Conservation (phyloP, 2,113 vertebrate genomes). For the Oostethus manadensis region DNA sequence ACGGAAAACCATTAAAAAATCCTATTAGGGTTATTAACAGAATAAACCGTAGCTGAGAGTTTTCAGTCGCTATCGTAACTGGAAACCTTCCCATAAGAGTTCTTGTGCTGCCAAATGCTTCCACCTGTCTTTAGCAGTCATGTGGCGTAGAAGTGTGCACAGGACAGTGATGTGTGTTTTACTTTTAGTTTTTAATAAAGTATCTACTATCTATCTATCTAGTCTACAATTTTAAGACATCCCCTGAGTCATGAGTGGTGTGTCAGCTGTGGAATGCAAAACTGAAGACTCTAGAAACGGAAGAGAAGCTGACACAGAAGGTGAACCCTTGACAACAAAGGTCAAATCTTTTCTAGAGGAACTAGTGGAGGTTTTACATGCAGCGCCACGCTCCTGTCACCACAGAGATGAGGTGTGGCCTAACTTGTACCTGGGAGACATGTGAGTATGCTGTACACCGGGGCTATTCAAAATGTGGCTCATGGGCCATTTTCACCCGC, state of each 20-base stretch:
- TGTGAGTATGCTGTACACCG: slow-evolving; percentile 71
- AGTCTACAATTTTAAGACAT: not conserved
- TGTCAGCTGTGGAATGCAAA: not conserved
- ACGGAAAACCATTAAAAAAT: too few relatives aligned
- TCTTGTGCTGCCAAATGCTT: slow-evolving; percentile 2
- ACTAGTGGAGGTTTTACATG: slow-evolving; percentile 78
- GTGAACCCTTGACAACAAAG: not conserved
- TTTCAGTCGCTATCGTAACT: not conserved
- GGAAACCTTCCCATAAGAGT: not conserved
- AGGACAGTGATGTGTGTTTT: slow-evolving; percentile 2
- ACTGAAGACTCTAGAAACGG: not conserved
- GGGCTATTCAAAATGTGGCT: too few relatives aligned
- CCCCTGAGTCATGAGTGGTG: slow-evolving; percentile 13
- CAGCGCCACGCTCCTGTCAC: slow-evolving; percentile 74
- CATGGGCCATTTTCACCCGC: too few relatives aligned
- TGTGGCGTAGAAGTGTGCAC: not conserved
- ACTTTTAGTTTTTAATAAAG: too few relatives aligned
- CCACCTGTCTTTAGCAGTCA: slow-evolving; percentile 51
- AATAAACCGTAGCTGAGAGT: not conserved
- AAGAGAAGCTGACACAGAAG: slow-evolving; percentile 2
- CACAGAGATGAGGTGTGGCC: slow-evolving; percentile 90
- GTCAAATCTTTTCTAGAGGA: slow-evolving; percentile 66
- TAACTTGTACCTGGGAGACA: slow-evolving; percentile 86
- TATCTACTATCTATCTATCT: too few relatives aligned
- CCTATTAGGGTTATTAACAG: too few relatives aligned